phyloP scores from a whole-genome alignment of 2,797 vertebrate genomes.

The Glyptemys insculpta region DNA sequence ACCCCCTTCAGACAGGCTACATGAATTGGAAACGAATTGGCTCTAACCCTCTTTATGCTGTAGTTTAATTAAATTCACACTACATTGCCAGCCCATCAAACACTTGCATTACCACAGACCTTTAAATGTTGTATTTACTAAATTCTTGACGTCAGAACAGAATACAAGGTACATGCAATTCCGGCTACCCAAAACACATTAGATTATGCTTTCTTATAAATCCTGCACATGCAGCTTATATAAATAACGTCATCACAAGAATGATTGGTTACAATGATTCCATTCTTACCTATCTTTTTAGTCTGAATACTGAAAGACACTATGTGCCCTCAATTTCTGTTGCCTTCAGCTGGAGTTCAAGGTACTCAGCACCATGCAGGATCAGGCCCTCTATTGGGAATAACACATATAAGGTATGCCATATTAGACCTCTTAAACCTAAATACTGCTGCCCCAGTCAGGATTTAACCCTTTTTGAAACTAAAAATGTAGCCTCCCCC shows the following conservation, averaged over 20 bases:
- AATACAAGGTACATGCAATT: not conserved
- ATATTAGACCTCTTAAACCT: constrained; percentile 5
- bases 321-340: not conserved
- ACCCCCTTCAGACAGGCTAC: not conserved
- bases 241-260: not conserved
- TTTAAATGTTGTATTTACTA: not conserved
- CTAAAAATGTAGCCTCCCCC: not conserved
- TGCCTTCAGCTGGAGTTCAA: constrained; percentile 21
- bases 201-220: not conserved
- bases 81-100: constrained; percentile 23
- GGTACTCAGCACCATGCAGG: constrained; percentile 15
- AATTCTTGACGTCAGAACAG: not conserved
- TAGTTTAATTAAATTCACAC: constrained; percentile 52
- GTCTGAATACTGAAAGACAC: not conserved
- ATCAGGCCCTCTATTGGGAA: constrained; percentile 5
- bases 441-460: constrained; percentile 19
- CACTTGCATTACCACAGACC: constrained; percentile 16
- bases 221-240: not conserved
- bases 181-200: not conserved
- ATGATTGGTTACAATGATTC: not conserved
- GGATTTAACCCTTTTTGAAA: constrained; percentile 32
- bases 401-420: not conserved
- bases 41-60: not conserved
- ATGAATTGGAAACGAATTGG: constrained; percentile 40
- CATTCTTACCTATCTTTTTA: not conserved